A percentile compares a stretch with the other conserved stretches of the same genome.
These are phyloP conservation scores for Dendropsophus ebraccatus DNA, from an alignment of 2,113 vertebrate species.

Conservation along the genomic window DNA sequence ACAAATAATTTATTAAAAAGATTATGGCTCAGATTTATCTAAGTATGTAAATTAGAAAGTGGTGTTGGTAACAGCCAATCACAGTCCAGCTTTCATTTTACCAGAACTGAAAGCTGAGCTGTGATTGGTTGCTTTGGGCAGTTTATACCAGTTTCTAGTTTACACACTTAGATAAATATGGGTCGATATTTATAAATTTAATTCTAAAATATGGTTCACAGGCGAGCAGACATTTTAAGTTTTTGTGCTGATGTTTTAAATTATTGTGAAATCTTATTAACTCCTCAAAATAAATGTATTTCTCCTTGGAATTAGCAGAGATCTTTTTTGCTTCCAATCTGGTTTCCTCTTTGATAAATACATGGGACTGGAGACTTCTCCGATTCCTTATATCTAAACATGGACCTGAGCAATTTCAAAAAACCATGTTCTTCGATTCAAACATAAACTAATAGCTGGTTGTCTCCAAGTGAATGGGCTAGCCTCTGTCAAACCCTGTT, in stretches of 20 bases:
- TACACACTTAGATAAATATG: too few species aligned
- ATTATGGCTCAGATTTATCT: too few species aligned
- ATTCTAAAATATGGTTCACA: not conserved
- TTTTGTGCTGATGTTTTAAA: not conserved
- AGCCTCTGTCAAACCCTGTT: constrained; percentile 39
- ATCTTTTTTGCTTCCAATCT: constrained; percentile 39
- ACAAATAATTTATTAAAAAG: too few species aligned
- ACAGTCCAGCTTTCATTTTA: too few species aligned
- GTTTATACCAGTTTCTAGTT: too few species aligned
- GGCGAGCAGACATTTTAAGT: not conserved
- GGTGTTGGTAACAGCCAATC: too few species aligned
- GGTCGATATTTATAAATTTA: too few species aligned
- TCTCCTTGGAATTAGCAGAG: constrained; percentile 27
- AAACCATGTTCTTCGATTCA: constrained; percentile 44
- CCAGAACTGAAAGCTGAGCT: too few species aligned
- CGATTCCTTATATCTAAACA: constrained; percentile 47
- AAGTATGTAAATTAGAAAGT: too few species aligned
- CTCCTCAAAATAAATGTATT: not conserved
- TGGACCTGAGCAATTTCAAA: constrained; percentile 49
- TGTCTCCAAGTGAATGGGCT: constrained; percentile 55
- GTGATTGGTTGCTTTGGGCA: too few species aligned
- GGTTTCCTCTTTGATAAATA: constrained; percentile 49
- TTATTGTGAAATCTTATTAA: constrained; percentile 14
- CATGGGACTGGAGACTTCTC: constrained; percentile 31
- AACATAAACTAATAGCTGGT: constrained; percentile 56